phyloP scores from a whole-genome alignment of 2,113 vertebrate genomes.

The Thunnus thynnus region DNA sequence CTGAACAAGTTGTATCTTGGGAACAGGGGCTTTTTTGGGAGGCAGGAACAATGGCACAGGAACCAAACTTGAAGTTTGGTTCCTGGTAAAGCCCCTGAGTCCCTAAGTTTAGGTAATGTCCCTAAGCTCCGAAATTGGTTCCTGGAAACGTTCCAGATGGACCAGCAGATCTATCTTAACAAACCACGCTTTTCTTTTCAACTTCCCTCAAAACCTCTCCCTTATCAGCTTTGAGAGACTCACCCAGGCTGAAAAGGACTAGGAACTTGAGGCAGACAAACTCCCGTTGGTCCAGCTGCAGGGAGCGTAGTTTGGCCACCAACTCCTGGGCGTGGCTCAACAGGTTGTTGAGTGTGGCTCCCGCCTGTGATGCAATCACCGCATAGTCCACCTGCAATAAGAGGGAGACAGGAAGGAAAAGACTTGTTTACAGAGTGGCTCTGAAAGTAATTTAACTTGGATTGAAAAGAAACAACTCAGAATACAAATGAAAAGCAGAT shows the following conservation, averaged over 20 bases:
- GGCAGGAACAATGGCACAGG: no score
- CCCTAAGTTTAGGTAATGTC: no score
- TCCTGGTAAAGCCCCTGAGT: no score
- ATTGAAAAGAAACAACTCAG: no score
- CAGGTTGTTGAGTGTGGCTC: slow-evolving; percentile 94
- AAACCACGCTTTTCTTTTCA: no score
- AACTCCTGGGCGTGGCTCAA: slow-evolving; percentile 97
- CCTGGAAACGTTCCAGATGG: neutral
- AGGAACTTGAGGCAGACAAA: slow-evolving; percentile 99
- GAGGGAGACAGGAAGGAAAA: neutral
- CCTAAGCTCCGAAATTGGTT: no score
- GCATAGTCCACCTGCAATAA: slow-evolving; percentile 93
- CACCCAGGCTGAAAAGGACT: slow-evolving; percentile 98
- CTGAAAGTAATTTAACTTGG: neutral
- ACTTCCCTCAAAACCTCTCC: no score
- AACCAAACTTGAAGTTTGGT: no score
- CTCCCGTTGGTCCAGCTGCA: slow-evolving; percentile 97
- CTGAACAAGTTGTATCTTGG: no score
- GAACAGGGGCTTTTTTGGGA: no score
- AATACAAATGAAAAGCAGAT: no score
- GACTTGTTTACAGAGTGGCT: neutral
- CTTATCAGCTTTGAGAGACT: slow-evolving; percentile 62
- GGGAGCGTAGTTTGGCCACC: slow-evolving; percentile 93
- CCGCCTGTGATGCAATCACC: slow-evolving; percentile 93
- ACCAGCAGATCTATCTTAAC: no score